phyloP scores from a whole-genome alignment of 2,113 vertebrate species.

The Ramphastos sulfuratus region DNA sequence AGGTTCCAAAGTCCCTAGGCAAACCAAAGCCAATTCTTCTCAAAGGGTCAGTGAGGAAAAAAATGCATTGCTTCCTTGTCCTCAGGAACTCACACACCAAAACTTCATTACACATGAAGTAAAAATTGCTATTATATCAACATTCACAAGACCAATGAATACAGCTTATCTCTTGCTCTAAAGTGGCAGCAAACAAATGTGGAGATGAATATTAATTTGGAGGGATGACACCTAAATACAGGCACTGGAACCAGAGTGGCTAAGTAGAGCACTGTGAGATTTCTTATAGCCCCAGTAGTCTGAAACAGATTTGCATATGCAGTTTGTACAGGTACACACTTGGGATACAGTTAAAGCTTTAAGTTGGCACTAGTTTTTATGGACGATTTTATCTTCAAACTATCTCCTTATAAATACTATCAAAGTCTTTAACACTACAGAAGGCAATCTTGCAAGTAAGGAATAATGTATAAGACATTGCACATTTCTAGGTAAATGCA shows the following conservation, averaged over 20 bases:
- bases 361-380: not conserved
- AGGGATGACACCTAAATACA: not conserved
- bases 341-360: not conserved
- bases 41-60: not conserved
- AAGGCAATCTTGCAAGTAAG: not conserved
- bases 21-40: not conserved
- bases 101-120: not conserved
- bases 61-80: not conserved
- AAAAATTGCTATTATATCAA: not conserved
- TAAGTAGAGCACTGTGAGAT: not conserved
- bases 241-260: not conserved
- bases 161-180: not conserved
- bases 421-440: not conserved
- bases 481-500: not conserved
- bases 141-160: not conserved
- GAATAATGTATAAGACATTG: not conserved
- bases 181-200: not conserved
- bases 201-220: not conserved
- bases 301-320: not conserved
- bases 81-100: not conserved
- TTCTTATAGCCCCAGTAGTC: not conserved
- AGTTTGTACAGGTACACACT: not conserved
- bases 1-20: not conserved
- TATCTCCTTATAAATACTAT: not conserved
- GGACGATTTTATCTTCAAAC: not conserved